These are phyloP conservation scores for Xylota segnis DNA, from an alignment of 2,888 invertebrate species.

Conservation along the genomic window DNA sequence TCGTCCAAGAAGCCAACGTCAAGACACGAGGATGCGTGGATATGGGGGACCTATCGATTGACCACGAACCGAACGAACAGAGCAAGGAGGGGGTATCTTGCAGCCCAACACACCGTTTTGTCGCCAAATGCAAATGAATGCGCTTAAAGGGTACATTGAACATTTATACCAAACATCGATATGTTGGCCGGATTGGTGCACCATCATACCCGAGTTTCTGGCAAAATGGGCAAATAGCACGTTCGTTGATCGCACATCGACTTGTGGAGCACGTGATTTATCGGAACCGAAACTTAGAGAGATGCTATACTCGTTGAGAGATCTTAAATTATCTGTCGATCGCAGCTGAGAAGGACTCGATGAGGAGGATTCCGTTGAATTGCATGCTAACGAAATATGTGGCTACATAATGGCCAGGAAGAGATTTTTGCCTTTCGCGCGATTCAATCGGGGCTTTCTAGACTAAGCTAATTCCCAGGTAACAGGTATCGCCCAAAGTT, in stretches of 20 bases:
- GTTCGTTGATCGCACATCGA: slow-evolving; percentile 68
- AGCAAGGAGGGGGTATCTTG: slow-evolving; percentile 18
- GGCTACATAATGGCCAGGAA: slow-evolving; percentile 69
- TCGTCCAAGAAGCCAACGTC: slow-evolving; percentile 36
- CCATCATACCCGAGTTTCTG: slow-evolving; percentile 31
- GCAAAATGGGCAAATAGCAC: slow-evolving; percentile 73
- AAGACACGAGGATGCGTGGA: slow-evolving; percentile 61
- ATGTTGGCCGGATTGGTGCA: slow-evolving; percentile 63
- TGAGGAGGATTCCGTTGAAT: slow-evolving; percentile 70
- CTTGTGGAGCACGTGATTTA: slow-evolving; percentile 71
- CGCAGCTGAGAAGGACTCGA: slow-evolving; percentile 67
- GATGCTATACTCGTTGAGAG: slow-evolving; percentile 65
- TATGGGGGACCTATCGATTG: slow-evolving; percentile 29
- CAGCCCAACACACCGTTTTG: slow-evolving; percentile 66
- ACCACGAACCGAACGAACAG: slow-evolving; percentile 9
- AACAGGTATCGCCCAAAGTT: slow-evolving; percentile 50
- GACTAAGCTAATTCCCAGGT: slow-evolving; percentile 61
- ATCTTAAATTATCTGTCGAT: slow-evolving; percentile 76
- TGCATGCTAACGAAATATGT: slow-evolving; percentile 72
- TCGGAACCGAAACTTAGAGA: slow-evolving; percentile 69
- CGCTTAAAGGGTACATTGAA: slow-evolving; percentile 71
- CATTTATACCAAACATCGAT: slow-evolving; percentile 71
- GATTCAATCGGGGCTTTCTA: slow-evolving; percentile 64
- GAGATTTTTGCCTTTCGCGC: slow-evolving; percentile 66
- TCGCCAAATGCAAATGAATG: slow-evolving; percentile 73